A percentile compares a stretch with the other conserved stretches of the same genome.
phyloP scores from a whole-genome alignment of 1,140 invertebrate species.

The roundworm (Caenorhabditis elegans) region WBcel235 BX284605.5:9962001-9962500 shows the following conservation, averaged over 20 bases:
- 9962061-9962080: too few relatives aligned
- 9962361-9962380: conserved; percentile 25
- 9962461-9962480: not conserved
- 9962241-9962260: conserved; percentile 28
- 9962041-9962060: too few relatives aligned
- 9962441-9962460: not conserved
- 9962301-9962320: conserved; percentile 24
- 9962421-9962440: not conserved
- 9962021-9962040: too few relatives aligned
- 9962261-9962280: conserved; percentile 39
- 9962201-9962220: conserved; percentile 23
- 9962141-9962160: not conserved
- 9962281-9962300: conserved; percentile 32
- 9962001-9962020: too few relatives aligned
- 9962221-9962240: conserved; percentile 21
- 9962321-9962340: conserved; percentile 22
- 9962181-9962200: not conserved
- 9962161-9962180: not conserved
- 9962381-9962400: not conserved
- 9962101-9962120: too few relatives aligned
- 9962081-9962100: too few relatives aligned
- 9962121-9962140: too few relatives aligned
- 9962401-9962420: not conserved
- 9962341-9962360: conserved; percentile 39
- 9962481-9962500: not conserved